phyloP scores from a whole-genome alignment of 2,113 vertebrate genomes.

The Noturus placidus region DNA sequence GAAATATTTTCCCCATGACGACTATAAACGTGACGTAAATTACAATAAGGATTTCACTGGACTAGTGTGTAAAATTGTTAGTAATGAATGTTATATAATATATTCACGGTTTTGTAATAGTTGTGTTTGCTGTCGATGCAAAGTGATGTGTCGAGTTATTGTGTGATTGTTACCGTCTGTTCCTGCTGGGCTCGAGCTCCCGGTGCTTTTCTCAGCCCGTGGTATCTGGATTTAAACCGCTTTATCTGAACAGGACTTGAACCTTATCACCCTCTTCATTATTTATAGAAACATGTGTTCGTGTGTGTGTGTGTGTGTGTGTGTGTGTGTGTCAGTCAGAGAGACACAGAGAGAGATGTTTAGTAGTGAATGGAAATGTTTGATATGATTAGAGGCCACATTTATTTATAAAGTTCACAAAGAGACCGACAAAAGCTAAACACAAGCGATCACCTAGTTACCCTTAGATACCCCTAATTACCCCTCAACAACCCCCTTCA shows the following conservation, averaged over 20 bases:
- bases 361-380: background rate
- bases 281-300: constrained; percentile 39
- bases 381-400: background rate
- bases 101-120: background rate
- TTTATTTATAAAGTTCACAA: background rate
- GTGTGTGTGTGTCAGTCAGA: constrained; percentile 21
- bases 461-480: background rate
- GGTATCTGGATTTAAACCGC: constrained; percentile 8
- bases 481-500: background rate
- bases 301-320: constrained; percentile 31
- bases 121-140: background rate
- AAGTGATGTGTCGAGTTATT: background rate
- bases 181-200: background rate
- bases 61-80: background rate
- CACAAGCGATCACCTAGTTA: background rate
- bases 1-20: background rate
- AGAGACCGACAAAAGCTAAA: background rate
- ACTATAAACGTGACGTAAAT: background rate
- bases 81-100: background rate
- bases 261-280: constrained; percentile 38
- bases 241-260: background rate
- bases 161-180: background rate
- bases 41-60: background rate
- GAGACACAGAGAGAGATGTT: background rate
- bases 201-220: background rate